Percentiles rank a stretch among this genome's conserved stretches.
phyloP scores from a whole-genome alignment of 2,797 vertebrate genomes.

The Picus viridis region DNA sequence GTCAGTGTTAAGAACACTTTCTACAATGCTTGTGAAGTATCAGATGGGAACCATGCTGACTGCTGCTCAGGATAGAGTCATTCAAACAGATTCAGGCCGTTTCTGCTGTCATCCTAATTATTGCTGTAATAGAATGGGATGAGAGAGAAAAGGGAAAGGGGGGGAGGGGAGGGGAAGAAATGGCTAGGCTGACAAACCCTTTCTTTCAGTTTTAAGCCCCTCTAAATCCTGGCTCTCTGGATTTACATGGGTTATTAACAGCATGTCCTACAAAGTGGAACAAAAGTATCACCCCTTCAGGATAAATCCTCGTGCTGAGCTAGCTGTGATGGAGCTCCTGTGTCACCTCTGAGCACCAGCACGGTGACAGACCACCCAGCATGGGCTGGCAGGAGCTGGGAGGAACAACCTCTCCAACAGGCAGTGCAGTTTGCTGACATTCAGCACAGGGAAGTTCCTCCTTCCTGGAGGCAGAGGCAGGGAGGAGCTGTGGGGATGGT shows the following conservation, averaged over 20 bases:
- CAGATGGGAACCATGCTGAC: not conserved
- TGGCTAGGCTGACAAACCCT: conserved; percentile 1
- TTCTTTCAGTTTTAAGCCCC: conserved; percentile 20
- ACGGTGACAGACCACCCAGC: not conserved
- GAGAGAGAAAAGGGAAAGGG: not conserved
- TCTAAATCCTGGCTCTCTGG: conserved; percentile 26
- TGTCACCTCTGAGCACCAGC: not conserved
- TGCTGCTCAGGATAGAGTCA: not conserved
- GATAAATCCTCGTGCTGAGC: not conserved
- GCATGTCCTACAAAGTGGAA: not conserved
- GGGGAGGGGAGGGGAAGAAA: not conserved
- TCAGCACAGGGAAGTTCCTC: not conserved
- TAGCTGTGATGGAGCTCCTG: not conserved
- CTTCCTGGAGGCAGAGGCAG: fast-evolving
- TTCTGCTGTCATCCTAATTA: conserved; percentile 27
- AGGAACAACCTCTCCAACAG: not conserved
- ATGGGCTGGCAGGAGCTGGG: not conserved
- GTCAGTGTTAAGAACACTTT: not conserved
- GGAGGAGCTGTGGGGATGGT: not conserved
- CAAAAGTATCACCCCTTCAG: not conserved
- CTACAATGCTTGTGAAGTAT: not conserved
- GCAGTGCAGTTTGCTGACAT: not conserved
- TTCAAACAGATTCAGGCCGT: not conserved
- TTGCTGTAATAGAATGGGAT: not conserved
- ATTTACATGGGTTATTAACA: conserved; percentile 54